A percentile compares a stretch with the other conserved stretches of the same genome.
Evolutionary conservation across 2,797 vertebrate species (phyloP).

Genomic region (Microhierax caerulescens): DNA sequence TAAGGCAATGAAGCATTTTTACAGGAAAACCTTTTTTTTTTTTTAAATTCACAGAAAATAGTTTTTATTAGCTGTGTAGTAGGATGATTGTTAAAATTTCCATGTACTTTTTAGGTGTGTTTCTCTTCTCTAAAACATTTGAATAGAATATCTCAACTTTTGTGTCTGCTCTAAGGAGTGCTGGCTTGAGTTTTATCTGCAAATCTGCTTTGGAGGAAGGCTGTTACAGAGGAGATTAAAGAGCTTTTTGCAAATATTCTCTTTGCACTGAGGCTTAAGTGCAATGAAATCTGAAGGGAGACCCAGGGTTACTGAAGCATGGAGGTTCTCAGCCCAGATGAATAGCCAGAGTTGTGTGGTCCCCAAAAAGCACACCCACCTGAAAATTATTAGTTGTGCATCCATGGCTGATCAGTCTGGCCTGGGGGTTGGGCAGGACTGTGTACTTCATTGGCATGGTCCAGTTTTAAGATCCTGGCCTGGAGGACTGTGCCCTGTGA

Average conservation of each 20-base stretch:
- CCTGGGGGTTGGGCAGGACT: background rate
- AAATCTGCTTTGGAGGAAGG: background rate
- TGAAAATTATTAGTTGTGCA: background rate
- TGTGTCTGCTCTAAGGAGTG: background rate
- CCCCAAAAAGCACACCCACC: background rate
- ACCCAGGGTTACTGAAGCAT: background rate
- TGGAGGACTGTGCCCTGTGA: background rate
- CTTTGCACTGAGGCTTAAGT: background rate
- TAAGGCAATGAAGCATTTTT: background rate
- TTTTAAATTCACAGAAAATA: background rate
- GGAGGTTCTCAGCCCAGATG: background rate
- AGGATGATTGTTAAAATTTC: background rate
- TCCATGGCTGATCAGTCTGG: background rate
- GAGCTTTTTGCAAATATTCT: background rate
- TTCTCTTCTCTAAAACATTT: background rate
- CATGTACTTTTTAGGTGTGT: background rate
- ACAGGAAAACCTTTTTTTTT: background rate
- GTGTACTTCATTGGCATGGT: background rate
- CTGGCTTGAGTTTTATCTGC: background rate
- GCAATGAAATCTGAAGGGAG: background rate
- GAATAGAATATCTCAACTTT: background rate
- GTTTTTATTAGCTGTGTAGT: background rate
- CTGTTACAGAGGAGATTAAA: background rate
- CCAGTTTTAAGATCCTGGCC: background rate
- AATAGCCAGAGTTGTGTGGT: background rate